These are phyloP conservation scores for Thalassoma bifasciatum DNA, from an alignment of 2,113 vertebrate species.

Conservation along the genomic window DNA sequence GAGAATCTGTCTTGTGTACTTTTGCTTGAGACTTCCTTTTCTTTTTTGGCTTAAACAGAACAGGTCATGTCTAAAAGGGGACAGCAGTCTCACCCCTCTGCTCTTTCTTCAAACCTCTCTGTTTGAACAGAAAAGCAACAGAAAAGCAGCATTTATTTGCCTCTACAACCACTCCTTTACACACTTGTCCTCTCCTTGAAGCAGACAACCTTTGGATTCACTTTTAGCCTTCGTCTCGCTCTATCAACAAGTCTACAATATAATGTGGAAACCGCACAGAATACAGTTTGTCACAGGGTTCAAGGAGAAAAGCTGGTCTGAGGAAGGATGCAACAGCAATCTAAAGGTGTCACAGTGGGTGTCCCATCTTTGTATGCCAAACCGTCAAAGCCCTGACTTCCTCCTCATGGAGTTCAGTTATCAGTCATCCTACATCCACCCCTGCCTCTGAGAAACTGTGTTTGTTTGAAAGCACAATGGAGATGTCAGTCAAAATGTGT, in stretches of 20 bases:
- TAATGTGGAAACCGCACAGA: neutral
- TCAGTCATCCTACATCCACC: neutral
- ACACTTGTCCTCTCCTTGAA: neutral
- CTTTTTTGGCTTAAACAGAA: slow-evolving; percentile 26
- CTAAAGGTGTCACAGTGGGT: neutral
- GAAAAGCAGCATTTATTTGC: neutral
- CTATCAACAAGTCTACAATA: neutral
- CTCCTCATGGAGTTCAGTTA: neutral
- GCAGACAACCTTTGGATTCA: neutral
- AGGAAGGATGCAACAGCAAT: neutral
- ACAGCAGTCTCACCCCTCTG: neutral
- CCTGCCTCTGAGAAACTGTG: too few species aligned
- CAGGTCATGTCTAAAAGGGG: neutral
- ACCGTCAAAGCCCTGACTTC: neutral
- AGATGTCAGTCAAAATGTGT: too few species aligned
- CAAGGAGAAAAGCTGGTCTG: neutral
- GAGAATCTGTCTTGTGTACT: slow-evolving; percentile 21
- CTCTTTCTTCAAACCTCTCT: neutral
- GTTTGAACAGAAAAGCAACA: neutral
- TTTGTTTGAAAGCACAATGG: too few species aligned
- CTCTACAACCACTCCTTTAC: neutral
- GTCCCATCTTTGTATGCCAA: neutral
- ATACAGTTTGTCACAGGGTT: neutral
- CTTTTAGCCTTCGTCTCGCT: neutral
- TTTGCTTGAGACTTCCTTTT: neutral